A percentile compares a stretch with the other conserved stretches of the same genome.
These are phyloP conservation scores for Anguilla japonica DNA, from an alignment of 2,113 vertebrate genomes.

Conservation along the genomic window DNA sequence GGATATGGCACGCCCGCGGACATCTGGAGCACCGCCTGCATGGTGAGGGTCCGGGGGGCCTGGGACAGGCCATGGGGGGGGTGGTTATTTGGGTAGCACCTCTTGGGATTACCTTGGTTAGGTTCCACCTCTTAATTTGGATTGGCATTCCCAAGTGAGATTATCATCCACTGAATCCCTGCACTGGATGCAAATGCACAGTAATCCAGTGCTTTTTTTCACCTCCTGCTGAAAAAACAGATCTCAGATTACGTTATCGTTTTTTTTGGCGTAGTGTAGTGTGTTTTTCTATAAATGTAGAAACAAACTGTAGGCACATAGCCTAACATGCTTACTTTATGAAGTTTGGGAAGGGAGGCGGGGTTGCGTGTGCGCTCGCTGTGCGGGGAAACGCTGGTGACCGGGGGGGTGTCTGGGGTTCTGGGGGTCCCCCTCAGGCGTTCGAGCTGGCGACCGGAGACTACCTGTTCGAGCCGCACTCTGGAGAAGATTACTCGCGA, in stretches of 20 bases:
- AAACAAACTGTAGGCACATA: background rate
- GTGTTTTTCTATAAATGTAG: too few species aligned
- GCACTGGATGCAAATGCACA: background rate
- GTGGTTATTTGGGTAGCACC: background rate
- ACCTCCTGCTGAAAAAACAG: too few species aligned
- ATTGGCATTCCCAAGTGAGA: background rate
- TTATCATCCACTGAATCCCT: background rate
- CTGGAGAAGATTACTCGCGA: conserved; percentile 92
- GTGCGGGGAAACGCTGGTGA: too few species aligned
- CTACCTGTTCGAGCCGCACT: conserved; percentile 95
- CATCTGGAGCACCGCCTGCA: conserved; percentile 98
- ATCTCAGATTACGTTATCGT: too few species aligned
- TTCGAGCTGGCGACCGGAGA: conserved; percentile 96
- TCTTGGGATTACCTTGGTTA: background rate
- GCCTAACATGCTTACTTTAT: too few species aligned
- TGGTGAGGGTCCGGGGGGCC: conserved; percentile 72
- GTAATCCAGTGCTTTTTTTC: background rate
- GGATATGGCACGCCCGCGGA: conserved; percentile 95
- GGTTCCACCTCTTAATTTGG: background rate
- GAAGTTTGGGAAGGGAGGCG: background rate
- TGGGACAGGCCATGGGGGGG: background rate
- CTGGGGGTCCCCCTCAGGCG: conserved; percentile 62
- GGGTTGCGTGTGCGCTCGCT: too few species aligned
- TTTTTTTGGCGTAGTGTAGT: too few species aligned
- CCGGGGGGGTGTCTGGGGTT: background rate